A percentile compares a stretch with the other conserved stretches of the same genome.
Conservation (phyloP, 2,888 invertebrate genomes). For the Torymus aiolomorphi region DNA sequence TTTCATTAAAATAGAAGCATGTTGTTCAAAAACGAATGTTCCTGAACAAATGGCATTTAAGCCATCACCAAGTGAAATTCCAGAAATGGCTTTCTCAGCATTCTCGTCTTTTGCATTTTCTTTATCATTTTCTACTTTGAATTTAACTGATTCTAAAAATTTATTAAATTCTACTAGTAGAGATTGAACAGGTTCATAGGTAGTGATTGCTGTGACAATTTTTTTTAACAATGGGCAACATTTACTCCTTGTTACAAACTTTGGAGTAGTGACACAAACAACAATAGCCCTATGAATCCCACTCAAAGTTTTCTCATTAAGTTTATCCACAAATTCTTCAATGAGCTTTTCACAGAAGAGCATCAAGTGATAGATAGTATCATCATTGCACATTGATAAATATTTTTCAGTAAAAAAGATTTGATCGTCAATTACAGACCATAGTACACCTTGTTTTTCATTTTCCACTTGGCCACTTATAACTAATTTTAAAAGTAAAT, state of each 20-base stretch:
- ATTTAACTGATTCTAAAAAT: slow-evolving; percentile 82
- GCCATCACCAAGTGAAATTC: slow-evolving; percentile 79
- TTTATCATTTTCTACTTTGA: slow-evolving; percentile 75
- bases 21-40: slow-evolving; percentile 73
- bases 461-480: slow-evolving; percentile 75
- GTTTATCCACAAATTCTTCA: slow-evolving; percentile 82
- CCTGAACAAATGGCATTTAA: slow-evolving; percentile 78
- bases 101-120: slow-evolving; percentile 73
- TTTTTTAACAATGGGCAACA: slow-evolving; percentile 80
- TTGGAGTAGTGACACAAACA: slow-evolving; percentile 81
- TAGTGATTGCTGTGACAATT: slow-evolving; percentile 80
- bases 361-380: slow-evolving; percentile 84
- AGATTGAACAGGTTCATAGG: slow-evolving; percentile 80
- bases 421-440: slow-evolving; percentile 86
- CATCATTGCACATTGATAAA: slow-evolving; percentile 83
- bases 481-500: slow-evolving; percentile 82
- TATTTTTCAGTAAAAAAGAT: slow-evolving; percentile 90
- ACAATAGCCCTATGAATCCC: slow-evolving; percentile 85
- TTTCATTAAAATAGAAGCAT: slow-evolving; percentile 79
- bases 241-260: slow-evolving; percentile 80
- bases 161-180: slow-evolving; percentile 82
- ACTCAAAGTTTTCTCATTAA: slow-evolving; percentile 80
- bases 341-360: slow-evolving; percentile 85
- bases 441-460: slow-evolving; percentile 79
- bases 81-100: slow-evolving; percentile 76